These are phyloP conservation scores for Myiozetetes cayanensis DNA, from an alignment of 2,113 vertebrate species.

Conservation along the genomic window DNA sequence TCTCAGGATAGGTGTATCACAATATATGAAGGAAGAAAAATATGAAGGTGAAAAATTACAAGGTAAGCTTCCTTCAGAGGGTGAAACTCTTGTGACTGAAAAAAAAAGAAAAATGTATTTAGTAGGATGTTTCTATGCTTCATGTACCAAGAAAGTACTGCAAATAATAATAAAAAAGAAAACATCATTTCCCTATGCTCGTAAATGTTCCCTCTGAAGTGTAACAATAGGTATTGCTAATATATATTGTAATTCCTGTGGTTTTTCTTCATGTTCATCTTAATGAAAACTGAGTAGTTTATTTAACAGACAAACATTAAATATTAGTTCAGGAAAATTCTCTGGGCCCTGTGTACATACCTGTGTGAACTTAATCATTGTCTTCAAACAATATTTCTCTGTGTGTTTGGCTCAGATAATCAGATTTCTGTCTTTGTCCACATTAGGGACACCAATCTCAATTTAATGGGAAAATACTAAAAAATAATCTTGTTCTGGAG, in stretches of 20 bases:
- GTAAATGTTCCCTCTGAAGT: constrained; percentile 6
- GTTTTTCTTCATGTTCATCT: background rate
- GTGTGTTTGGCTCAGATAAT: background rate
- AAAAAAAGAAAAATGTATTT: background rate
- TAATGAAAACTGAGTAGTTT: constrained; percentile 12
- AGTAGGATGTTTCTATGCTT: background rate
- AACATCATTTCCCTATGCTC: background rate
- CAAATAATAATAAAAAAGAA: background rate
- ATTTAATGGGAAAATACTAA: background rate
- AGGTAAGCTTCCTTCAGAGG: background rate
- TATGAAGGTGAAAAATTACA: background rate
- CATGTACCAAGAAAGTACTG: background rate
- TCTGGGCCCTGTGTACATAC: background rate
- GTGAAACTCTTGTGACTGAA: background rate
- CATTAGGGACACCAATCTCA: background rate
- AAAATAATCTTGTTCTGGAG: background rate
- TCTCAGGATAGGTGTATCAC: background rate
- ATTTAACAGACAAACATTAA: background rate
- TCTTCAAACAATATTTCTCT: background rate
- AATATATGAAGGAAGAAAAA: background rate
- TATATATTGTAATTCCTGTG: background rate
- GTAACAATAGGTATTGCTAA: background rate
- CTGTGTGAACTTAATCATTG: background rate
- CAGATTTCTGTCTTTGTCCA: background rate
- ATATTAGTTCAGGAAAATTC: background rate